phyloP scores from a whole-genome alignment of 2,113 vertebrate species.

The Ramphastos sulfuratus region DNA sequence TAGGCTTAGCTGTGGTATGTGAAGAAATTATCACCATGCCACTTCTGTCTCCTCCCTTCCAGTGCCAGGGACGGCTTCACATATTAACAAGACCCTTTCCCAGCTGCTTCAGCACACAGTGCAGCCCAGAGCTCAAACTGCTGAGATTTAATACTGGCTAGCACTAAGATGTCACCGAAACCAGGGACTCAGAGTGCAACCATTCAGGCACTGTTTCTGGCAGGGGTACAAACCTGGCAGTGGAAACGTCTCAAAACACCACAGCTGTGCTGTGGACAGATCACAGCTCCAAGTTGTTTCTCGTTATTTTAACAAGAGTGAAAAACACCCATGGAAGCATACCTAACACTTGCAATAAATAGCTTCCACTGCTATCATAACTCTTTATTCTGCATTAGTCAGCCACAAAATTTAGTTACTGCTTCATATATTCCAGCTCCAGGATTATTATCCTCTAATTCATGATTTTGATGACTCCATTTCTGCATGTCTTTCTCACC shows the following conservation, averaged over 20 bases:
- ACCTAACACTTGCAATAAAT: conserved; percentile 2
- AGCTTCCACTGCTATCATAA: background rate
- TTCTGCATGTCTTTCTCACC: conserved; percentile 57
- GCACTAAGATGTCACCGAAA: conserved; percentile 23
- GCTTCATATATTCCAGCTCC: background rate
- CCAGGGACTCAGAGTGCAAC: background rate
- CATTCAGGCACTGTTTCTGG: conserved; percentile 27
- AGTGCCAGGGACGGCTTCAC: background rate
- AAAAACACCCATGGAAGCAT: conserved; percentile 22
- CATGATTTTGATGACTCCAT: background rate
- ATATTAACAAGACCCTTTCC: background rate
- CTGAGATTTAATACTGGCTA: conserved; percentile 9
- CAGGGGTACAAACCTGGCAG: conserved; percentile 23
- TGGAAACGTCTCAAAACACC: conserved; percentile 41
- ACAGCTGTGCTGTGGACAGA: conserved; percentile 25
- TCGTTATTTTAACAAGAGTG: conserved; percentile 24
- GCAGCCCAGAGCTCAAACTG: background rate
- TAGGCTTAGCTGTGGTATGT: background rate
- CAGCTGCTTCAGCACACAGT: background rate
- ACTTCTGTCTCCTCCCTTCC: conserved; percentile 12
- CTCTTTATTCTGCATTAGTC: background rate
- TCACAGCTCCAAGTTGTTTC: conserved; percentile 35
- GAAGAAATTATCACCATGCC: conserved; percentile 23
- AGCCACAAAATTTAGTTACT: background rate
- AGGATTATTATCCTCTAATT: conserved; percentile 4